phyloP scores from a whole-genome alignment of 2,797 vertebrate genomes.

The Pelobates cultripes region DNA sequence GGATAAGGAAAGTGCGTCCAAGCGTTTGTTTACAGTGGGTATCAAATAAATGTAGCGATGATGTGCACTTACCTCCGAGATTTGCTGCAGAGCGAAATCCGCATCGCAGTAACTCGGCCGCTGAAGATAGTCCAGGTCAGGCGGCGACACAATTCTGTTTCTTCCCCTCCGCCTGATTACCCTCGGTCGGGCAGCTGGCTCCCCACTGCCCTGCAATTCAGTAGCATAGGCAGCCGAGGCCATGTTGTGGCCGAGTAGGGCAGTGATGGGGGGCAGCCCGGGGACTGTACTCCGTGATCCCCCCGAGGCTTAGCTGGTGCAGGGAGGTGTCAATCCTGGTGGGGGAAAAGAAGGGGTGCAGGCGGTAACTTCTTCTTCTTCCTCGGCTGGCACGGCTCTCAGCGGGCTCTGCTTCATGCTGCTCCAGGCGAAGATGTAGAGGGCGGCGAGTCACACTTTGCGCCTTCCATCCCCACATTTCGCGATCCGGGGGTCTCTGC shows the following conservation, averaged over 20 bases:
- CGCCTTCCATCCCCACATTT: conserved; percentile 97
- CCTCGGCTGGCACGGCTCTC: conserved; percentile 75
- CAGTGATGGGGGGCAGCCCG: conserved; percentile 78
- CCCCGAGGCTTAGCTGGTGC: conserved; percentile 68
- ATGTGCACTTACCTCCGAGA: conserved; percentile 87
- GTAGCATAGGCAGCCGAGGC: conserved; percentile 91
- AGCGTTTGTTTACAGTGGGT: too few species aligned
- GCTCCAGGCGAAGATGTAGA: conserved; percentile 73
- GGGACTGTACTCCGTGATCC: conserved; percentile 70
- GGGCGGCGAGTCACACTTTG: conserved; percentile 86
- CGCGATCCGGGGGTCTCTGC: conserved; percentile 88
- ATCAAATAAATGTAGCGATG: conserved; percentile 44
- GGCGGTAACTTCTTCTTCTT: conserved; percentile 62
- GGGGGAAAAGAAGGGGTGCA: conserved; percentile 59
- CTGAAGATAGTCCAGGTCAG: conserved; percentile 93
- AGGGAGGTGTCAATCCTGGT: conserved; percentile 36
- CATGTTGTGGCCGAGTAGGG: conserved; percentile 85
- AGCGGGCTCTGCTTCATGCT: conserved; percentile 85
- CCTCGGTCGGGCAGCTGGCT: conserved; percentile 75
- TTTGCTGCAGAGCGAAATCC: conserved; percentile 92
- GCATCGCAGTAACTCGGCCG: conserved; percentile 98
- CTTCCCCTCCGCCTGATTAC: conserved; percentile 79
- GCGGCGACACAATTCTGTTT: conserved; percentile 66
- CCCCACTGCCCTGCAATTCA: conserved; percentile 79
- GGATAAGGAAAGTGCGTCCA: too few species aligned